These are phyloP conservation scores for Drymodes brunneopygia DNA, from an alignment of 2,113 vertebrate genomes.

Conservation along the genomic window DNA sequence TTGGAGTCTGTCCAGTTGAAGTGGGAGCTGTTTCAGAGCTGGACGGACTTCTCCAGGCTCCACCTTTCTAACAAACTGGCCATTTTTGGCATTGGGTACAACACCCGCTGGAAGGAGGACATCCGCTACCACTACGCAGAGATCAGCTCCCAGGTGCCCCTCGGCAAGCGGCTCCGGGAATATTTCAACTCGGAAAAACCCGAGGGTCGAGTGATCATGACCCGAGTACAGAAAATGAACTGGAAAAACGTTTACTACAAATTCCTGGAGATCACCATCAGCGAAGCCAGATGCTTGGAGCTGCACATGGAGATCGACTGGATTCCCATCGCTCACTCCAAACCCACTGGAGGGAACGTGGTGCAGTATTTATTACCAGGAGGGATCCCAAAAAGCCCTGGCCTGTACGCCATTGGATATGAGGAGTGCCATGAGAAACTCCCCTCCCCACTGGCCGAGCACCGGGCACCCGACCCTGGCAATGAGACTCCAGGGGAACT, in stretches of 20 bases:
- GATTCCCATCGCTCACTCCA: conserved; percentile 89
- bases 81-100: conserved; percentile 96
- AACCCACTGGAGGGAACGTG: conserved; percentile 78
- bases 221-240: conserved; percentile 98
- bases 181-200: conserved; percentile 98
- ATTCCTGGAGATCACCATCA: conserved; percentile 96
- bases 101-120: conserved; percentile 95
- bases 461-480: not conserved
- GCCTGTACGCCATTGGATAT: conserved; percentile 91
- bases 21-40: conserved; percentile 98
- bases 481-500: conserved; percentile 65
- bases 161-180: conserved; percentile 92
- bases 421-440: conserved; percentile 74
- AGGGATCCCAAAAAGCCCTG: conserved; percentile 91
- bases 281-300: conserved; percentile 92
- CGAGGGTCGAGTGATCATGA: conserved; percentile 91
- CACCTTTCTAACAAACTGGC: conserved; percentile 98
- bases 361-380: conserved; percentile 92
- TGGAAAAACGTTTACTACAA: conserved; percentile 99
- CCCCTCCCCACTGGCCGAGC: conserved; percentile 46
- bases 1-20: conserved; percentile 94
- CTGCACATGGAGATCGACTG: conserved; percentile 97
- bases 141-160: conserved; percentile 95
- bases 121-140: conserved; percentile 96
- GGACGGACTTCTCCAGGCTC: conserved; percentile 94